These are phyloP conservation scores for Lamproptera curius DNA, from an alignment of 2,888 invertebrate species.

Conservation along the genomic window DNA sequence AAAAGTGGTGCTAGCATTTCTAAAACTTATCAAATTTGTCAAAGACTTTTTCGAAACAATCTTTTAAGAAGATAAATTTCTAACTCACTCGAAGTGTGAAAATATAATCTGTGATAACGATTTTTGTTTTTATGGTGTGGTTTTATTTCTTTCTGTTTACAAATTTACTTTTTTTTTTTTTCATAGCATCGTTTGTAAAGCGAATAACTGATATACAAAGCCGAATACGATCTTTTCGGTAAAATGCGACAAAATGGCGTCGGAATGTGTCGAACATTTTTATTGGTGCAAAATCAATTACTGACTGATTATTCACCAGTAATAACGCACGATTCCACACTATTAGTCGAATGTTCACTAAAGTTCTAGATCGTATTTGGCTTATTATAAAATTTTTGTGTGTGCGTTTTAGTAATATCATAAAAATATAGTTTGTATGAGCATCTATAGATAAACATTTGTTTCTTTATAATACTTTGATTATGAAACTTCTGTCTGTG, in stretches of 20 bases:
- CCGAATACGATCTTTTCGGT: too few species aligned
- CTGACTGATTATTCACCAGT: too few species aligned
- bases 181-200: background rate
- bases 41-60: background rate
- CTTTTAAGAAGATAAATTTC: background rate
- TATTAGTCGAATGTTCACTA: too few species aligned
- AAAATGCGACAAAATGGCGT: too few species aligned
- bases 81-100: too few species aligned
- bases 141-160: background rate
- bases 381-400: too few species aligned
- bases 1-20: slow-evolving; percentile 11
- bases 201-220: too few species aligned
- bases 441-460: slow-evolving; percentile 4
- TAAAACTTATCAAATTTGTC: background rate
- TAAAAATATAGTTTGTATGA: slow-evolving; percentile 2
- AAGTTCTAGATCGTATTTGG: too few species aligned
- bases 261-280: too few species aligned
- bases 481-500: slow-evolving; percentile 67
- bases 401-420: background rate
- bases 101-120: slow-evolving; percentile 11
- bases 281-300: too few species aligned
- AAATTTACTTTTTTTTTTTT: background rate
- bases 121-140: background rate
- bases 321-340: too few species aligned
- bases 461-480: slow-evolving; percentile 46